Evolutionary conservation across 1,140 invertebrate genomes (phyloP).

Genomic region (Venustaconcha ellipsiformis): DNA sequence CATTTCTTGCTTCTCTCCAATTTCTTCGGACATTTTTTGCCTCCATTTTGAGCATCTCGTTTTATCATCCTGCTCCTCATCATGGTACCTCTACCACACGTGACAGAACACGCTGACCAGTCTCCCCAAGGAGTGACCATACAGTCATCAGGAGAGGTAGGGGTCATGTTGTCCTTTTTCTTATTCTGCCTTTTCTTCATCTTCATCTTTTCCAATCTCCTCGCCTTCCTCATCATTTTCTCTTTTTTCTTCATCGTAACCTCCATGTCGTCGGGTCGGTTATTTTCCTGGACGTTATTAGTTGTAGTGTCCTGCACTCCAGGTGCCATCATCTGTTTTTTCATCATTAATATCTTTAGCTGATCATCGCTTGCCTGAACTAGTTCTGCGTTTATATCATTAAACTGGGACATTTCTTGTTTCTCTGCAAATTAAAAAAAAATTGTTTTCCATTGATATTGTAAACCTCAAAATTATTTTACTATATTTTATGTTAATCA

Average conservation of each 20-base stretch:
- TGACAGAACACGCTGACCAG: slow-evolving; percentile 66
- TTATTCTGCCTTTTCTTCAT: too few species aligned
- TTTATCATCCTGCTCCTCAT: slow-evolving; percentile 52
- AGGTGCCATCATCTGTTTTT: slow-evolving; percentile 34
- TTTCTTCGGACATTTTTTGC: slow-evolving; percentile 55
- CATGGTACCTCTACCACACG: slow-evolving; percentile 60
- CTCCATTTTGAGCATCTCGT: slow-evolving; percentile 52
- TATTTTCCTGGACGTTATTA: slow-evolving; percentile 2
- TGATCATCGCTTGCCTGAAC: slow-evolving; percentile 10
- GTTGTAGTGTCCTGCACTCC: slow-evolving; percentile 4
- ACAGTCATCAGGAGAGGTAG: slow-evolving; percentile 38
- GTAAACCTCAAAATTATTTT: too few species aligned
- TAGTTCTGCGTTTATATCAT: slow-evolving; percentile 7
- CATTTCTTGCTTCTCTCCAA: slow-evolving; percentile 54
- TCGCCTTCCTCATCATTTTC: slow-evolving; percentile 35
- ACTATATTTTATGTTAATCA: too few species aligned
- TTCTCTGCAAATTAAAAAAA: too few species aligned
- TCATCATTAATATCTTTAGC: slow-evolving; percentile 32
- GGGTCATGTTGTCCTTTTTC: too few species aligned
- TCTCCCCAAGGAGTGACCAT: slow-evolving; percentile 66
- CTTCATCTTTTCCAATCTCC: too few species aligned
- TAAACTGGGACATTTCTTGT: too few species aligned
- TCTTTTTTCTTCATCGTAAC: slow-evolving; percentile 32
- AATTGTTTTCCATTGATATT: too few species aligned
- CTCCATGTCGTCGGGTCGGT: too few species aligned